Conservation (phyloP, 2,797 vertebrate species). For the Enoplosus armatus region DNA sequence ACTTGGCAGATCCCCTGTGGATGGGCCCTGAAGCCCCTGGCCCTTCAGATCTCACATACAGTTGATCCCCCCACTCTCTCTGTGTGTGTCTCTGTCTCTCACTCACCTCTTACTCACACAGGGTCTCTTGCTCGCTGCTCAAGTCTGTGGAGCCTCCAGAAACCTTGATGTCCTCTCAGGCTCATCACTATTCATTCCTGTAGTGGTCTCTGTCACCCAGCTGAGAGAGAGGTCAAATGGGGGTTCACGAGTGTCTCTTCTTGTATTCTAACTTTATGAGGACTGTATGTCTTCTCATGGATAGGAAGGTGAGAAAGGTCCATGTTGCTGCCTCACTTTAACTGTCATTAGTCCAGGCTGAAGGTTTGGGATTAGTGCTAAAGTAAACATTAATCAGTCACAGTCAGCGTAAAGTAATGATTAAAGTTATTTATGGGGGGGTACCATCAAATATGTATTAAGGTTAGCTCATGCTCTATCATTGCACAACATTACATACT, state of each 20-base stretch:
- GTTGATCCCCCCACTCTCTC: slow-evolving; percentile 20
- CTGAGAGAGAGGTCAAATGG: slow-evolving; percentile 53
- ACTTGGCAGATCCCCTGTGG: slow-evolving; percentile 55
- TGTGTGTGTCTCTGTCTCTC: slow-evolving; percentile 11
- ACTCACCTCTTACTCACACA: slow-evolving; percentile 28
- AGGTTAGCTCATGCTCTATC: background rate
- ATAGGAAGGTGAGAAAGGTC: background rate
- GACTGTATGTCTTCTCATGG: slow-evolving; percentile 17
- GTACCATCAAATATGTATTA: background rate
- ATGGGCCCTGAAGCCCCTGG: slow-evolving; percentile 25
- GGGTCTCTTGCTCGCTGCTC: slow-evolving; percentile 10
- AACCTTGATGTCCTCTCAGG: slow-evolving; percentile 44
- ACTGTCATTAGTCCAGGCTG: slow-evolving; percentile 1
- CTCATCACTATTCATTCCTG: slow-evolving; percentile 60
- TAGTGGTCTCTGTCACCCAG: slow-evolving; percentile 32
- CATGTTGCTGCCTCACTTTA: background rate
- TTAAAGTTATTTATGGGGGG: background rate
- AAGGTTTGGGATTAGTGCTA: background rate
- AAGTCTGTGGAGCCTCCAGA: slow-evolving; percentile 28
- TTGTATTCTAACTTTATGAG: slow-evolving; percentile 6
- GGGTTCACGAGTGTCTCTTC: background rate
- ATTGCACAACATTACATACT: background rate
- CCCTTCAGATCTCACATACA: slow-evolving; percentile 38
- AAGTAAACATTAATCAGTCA: slow-evolving; percentile 8
- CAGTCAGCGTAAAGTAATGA: background rate